Evolutionary conservation across 2,113 vertebrate species (phyloP), one percentile per base, ranked within the genome.

Genomic region (Tachysurus fulvidraco): DNA sequence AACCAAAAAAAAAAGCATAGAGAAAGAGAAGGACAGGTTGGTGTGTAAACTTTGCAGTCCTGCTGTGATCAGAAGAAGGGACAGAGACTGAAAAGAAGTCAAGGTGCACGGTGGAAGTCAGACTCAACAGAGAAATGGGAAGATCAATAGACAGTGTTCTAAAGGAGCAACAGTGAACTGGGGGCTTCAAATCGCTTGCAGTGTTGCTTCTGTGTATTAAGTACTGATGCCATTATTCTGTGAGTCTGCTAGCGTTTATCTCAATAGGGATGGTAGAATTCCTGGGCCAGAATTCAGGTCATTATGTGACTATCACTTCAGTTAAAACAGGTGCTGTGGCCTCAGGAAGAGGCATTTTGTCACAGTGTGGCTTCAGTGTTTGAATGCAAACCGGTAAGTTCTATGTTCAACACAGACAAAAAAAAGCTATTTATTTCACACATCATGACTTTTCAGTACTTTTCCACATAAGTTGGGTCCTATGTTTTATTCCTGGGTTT

Each of bases 211-310:
- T 85, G 86, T 93, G 87, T 90, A 89, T 46, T 89, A 25, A 90
- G 65, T 73, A 4, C 89, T 93, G 91, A 93, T 91, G 89, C 84
- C 83, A 88, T 94, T 93, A 94, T 86, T 76, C 71, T 91, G 25
- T 65, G 85, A 91, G 90, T 91, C 92, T 89, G 73, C 78, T 91
- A 87, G 85, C 80, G 90, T 83, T 82, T 52, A 86, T 83, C 65
- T 79, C 91, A 84, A 83, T 1, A 52, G 91, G 92, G 91, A 93
- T 86, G 16, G 7, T 44, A 50, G 16, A 9, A 30, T 54, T 71
- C 3, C 10, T 0, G 8, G 11, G 59, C 17, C 52, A 73, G 67
- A 78, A 85, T 85, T 36, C 46, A 55, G 59, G 60, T 79, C n/a
- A 78, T 36, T 85, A 67, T 67, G 11, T 65, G 19, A 67, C 74